Conservation (phyloP, 1,140 invertebrate genomes). For the Riptortus pedestris region DNA sequence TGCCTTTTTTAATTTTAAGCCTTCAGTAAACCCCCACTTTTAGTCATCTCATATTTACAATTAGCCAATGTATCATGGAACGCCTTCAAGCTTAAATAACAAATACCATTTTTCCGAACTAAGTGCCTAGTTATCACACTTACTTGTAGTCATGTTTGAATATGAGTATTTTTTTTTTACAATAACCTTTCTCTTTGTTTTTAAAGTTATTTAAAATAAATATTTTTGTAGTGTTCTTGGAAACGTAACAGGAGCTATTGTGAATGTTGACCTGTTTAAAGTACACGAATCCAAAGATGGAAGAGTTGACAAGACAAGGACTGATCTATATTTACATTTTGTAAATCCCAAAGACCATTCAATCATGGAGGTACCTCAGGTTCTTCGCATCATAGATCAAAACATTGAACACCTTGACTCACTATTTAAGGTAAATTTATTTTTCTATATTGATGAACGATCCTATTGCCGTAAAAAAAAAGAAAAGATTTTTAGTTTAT, state of each 20-base stretch:
- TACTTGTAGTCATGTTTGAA: background rate
- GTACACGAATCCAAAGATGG: conserved; percentile 87
- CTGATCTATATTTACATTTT: conserved; percentile 86
- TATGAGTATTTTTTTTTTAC: background rate
- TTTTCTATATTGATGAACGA: background rate
- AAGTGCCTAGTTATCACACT: no score
- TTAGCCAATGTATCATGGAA: no score
- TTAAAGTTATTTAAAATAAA: no score
- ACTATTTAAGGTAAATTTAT: conserved; percentile 75
- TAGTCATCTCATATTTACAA: no score
- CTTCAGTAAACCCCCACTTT: no score
- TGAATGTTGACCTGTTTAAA: conserved; percentile 86
- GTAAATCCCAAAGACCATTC: conserved; percentile 82
- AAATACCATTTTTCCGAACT: no score
- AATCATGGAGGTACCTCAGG: conserved; percentile 75
- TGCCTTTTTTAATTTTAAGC: no score
- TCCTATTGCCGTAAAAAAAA: no score
- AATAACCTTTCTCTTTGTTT: no score
- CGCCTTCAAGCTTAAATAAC: no score
- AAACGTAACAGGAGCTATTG: conserved; percentile 79
- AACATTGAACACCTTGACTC: conserved; percentile 81
- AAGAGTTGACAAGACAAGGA: conserved; percentile 85
- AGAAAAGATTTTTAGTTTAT: background rate
- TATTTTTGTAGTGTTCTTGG: conserved; percentile 57
- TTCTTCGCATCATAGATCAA: conserved; percentile 74